phyloP scores from a whole-genome alignment of 1,140 invertebrate genomes.

The Hetaerina americana region DNA sequence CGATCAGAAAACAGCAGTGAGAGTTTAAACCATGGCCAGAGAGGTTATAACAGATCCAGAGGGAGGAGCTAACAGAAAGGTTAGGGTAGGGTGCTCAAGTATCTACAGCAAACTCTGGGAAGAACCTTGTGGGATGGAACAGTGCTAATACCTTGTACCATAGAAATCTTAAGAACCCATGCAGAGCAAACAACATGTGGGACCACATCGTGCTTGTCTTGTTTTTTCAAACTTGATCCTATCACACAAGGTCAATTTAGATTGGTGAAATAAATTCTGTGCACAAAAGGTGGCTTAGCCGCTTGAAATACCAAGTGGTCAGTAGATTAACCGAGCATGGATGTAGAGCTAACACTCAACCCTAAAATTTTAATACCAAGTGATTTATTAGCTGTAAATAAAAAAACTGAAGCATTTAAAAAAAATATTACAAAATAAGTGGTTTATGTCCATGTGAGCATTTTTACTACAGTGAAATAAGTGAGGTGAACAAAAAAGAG shows the following conservation, averaged over 20 bases:
- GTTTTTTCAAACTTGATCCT: slow-evolving; percentile 8
- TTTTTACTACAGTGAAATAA: slow-evolving; percentile 16
- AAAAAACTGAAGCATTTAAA: slow-evolving; percentile 16
- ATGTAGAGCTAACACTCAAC: slow-evolving; percentile 13
- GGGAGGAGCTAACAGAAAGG: slow-evolving; percentile 10
- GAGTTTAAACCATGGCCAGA: slow-evolving; percentile 4
- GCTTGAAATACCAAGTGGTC: slow-evolving; percentile 1
- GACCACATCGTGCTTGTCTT: slow-evolving; percentile 10
- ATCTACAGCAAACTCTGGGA: slow-evolving; percentile 15
- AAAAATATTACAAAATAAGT: slow-evolving; percentile 16
- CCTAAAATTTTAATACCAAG: slow-evolving; percentile 14
- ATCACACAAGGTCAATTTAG: slow-evolving; percentile 10
- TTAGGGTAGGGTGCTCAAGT: slow-evolving; percentile 12
- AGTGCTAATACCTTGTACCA: slow-evolving; percentile 14
- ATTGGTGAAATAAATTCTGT: neutral
- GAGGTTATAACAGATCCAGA: neutral
- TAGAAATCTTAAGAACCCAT: slow-evolving; percentile 15
- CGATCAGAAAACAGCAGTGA: slow-evolving; percentile 16
- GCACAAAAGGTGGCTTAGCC: slow-evolving; percentile 3
- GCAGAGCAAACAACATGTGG: slow-evolving; percentile 14
- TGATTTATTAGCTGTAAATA: slow-evolving; percentile 17
- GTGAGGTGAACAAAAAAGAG: slow-evolving; percentile 7
- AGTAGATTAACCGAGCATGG: slow-evolving; percentile 5
- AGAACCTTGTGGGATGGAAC: slow-evolving; percentile 11
- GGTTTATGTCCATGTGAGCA: slow-evolving; percentile 12